A percentile compares a stretch with the other conserved stretches of the same genome.
These are phyloP conservation scores for Leptinotarsa rubiginosa DNA, from an alignment of 2,888 invertebrate species.

Conservation along the genomic window DNA sequence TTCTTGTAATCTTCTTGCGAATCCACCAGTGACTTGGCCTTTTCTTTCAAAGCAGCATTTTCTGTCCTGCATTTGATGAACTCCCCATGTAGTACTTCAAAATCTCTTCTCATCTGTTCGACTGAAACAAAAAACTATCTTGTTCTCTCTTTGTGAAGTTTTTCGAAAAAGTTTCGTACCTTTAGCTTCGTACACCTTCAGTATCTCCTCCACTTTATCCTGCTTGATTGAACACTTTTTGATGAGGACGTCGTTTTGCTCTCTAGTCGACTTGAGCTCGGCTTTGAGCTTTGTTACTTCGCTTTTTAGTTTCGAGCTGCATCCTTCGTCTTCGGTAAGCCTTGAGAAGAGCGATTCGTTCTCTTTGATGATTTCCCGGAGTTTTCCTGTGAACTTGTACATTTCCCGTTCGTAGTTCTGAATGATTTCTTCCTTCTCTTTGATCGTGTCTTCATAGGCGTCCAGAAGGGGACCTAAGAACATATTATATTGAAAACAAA, in stretches of 20 bases:
- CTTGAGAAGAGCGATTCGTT: conserved; percentile 74
- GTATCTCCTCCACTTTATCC: conserved; percentile 79
- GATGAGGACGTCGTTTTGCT: conserved; percentile 66
- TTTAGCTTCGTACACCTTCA: conserved; percentile 80
- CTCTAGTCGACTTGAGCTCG: conserved; percentile 61
- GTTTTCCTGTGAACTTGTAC: conserved; percentile 76
- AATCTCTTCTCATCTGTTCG: conserved; percentile 74
- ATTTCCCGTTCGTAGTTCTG: conserved; percentile 78
- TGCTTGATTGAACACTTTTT: conserved; percentile 79
- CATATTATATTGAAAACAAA: not conserved
- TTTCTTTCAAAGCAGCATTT: conserved; percentile 71
- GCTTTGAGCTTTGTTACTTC: conserved; percentile 65
- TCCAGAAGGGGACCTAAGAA: conserved; percentile 73
- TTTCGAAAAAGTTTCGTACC: conserved; percentile 63
- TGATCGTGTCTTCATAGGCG: conserved; percentile 82
- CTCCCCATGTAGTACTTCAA: conserved; percentile 74
- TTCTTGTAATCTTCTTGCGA: conserved; percentile 69
- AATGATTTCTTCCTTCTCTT: conserved; percentile 81
- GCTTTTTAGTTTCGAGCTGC: conserved; percentile 64
- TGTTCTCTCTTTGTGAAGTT: not conserved
- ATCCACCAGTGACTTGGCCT: conserved; percentile 70
- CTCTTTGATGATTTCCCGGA: conserved; percentile 77
- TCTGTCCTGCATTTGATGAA: conserved; percentile 71
- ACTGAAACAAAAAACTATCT: conserved; percentile 63
- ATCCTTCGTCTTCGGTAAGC: conserved; percentile 66